These are phyloP conservation scores for Squalus acanthias DNA, from an alignment of 2,797 vertebrate genomes.

Conservation along the genomic window DNA sequence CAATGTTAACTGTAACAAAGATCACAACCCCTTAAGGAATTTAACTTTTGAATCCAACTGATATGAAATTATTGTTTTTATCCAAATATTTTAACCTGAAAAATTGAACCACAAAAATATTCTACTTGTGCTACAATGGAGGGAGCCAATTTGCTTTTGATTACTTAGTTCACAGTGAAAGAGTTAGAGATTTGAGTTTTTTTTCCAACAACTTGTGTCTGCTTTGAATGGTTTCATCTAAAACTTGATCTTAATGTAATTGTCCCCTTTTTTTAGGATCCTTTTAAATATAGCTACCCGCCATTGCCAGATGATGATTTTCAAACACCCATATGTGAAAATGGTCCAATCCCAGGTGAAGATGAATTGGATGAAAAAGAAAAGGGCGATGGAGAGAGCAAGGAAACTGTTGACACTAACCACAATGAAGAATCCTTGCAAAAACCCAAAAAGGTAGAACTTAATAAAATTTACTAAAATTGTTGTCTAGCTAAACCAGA, in stretches of 20 bases:
- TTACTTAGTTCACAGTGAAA: neutral
- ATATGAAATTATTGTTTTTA: neutral
- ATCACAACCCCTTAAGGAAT: neutral
- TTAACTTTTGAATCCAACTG: neutral
- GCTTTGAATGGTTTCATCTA: neutral
- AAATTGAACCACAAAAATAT: neutral
- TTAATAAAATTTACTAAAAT: neutral
- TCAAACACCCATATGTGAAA: slow-evolving; percentile 86
- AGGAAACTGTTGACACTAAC: slow-evolving; percentile 72
- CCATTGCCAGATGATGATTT: slow-evolving; percentile 93
- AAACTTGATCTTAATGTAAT: slow-evolving; percentile 39
- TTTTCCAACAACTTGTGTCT: neutral
- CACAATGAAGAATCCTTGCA: slow-evolving; percentile 67
- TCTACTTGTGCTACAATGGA: neutral
- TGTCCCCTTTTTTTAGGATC: slow-evolving; percentile 64
- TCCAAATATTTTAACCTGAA: neutral
- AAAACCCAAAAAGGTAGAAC: slow-evolving; percentile 81
- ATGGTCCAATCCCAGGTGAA: slow-evolving; percentile 81
- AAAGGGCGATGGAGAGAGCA: slow-evolving; percentile 69
- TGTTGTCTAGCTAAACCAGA: neutral
- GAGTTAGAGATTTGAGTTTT: too few relatives aligned
- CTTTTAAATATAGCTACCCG: slow-evolving; percentile 94
- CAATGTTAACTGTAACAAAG: neutral
- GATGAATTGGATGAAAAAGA: slow-evolving; percentile 85
- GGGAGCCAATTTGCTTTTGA: neutral